Evolutionary conservation across 2,113 vertebrate genomes (phyloP).

Genomic region (Diglossa brunneiventris): DNA sequence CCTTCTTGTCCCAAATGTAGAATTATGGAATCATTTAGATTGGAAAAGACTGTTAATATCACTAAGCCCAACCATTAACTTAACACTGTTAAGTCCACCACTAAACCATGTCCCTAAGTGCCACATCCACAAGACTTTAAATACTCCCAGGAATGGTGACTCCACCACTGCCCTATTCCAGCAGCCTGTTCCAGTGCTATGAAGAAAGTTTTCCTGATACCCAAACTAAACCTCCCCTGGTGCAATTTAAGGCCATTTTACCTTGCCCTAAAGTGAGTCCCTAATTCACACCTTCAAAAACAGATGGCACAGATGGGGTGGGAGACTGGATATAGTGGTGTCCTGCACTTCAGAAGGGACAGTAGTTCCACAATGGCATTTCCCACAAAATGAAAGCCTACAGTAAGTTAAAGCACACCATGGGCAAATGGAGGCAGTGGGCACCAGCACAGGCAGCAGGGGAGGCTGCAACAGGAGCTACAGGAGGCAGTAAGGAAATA

Average conservation of each 20-base stretch:
- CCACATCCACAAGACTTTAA: neutral
- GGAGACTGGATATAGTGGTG: rapidly evolving
- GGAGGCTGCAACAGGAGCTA: neutral
- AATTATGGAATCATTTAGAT: neutral
- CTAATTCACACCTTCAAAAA: neutral
- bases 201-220: neutral
- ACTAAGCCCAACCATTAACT: neutral
- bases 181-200: neutral
- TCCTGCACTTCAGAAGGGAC: neutral
- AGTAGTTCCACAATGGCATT: neutral
- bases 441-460: neutral
- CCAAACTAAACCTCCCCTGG: neutral
- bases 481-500: neutral
- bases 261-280: neutral
- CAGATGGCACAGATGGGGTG: neutral
- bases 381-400: neutral
- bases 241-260: neutral
- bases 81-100: neutral
- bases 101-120: neutral
- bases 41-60: neutral
- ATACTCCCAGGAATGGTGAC: neutral
- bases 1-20: neutral
- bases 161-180: neutral
- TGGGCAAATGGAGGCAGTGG: neutral
- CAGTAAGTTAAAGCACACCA: neutral